Evolutionary conservation across 2,888 invertebrate genomes (phyloP).

Genomic region (Epiblema foenella): DNA sequence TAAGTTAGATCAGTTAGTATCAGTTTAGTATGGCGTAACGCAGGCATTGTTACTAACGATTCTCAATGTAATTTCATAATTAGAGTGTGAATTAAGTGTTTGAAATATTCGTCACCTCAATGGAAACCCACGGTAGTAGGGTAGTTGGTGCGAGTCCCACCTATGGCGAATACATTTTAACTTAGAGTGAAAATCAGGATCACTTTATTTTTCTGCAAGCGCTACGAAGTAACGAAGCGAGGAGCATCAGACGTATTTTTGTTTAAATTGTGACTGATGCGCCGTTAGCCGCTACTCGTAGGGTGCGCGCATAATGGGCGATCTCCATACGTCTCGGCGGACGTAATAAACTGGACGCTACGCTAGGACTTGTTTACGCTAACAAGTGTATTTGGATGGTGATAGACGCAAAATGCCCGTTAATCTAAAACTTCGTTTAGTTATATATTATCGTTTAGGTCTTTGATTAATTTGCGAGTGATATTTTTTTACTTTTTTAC

Average conservation of each 20-base stretch:
- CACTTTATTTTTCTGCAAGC: slow-evolving; percentile 55
- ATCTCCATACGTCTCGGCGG: slow-evolving; percentile 44
- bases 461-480: too few species aligned
- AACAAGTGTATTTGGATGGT: slow-evolving; percentile 33
- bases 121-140: too few species aligned
- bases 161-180: neutral
- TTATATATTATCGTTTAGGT: too few species aligned
- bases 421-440: neutral
- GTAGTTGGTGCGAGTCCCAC: too few species aligned
- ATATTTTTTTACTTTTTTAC: too few species aligned
- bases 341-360: slow-evolving; percentile 40
- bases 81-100: too few species aligned
- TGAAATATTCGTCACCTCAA: too few species aligned
- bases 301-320: slow-evolving; percentile 53
- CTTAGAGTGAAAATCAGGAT: neutral
- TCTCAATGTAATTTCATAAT: too few species aligned
- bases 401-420: slow-evolving; percentile 19
- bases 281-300: slow-evolving; percentile 60
- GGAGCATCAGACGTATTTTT: slow-evolving; percentile 70
- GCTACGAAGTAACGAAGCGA: slow-evolving; percentile 71
- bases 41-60: too few species aligned
- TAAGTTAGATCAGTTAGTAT: too few species aligned
- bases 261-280: slow-evolving; percentile 81
- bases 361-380: slow-evolving; percentile 36
- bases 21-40: too few species aligned